Conservation (phyloP, 2,797 vertebrate genomes). For the Mormyrops attenuatus region DNA sequence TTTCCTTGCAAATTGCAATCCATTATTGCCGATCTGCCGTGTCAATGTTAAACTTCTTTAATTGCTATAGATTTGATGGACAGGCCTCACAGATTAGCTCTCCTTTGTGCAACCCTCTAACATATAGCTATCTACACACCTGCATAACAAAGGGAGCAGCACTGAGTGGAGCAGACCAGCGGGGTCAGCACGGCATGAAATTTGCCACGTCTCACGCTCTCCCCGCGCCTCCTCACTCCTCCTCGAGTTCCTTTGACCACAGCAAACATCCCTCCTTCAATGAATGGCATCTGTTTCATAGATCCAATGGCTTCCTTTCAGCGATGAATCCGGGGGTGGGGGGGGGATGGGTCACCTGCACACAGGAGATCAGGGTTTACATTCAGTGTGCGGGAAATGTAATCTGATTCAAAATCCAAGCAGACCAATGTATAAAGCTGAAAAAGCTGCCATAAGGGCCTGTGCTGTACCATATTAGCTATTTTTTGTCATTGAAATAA, state of each 20-base stretch:
- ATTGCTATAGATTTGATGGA: neutral
- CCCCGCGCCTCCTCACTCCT: neutral
- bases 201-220: neutral
- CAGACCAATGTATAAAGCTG: neutral
- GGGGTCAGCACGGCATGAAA: neutral
- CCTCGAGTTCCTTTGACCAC: neutral
- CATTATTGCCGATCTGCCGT: neutral
- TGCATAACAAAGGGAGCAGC: slow-evolving; percentile 2
- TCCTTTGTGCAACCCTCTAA: neutral
- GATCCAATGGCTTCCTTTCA: slow-evolving; percentile 1
- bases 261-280: neutral
- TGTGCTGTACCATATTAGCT: neutral
- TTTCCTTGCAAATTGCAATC: neutral
- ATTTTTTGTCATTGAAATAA: neutral
- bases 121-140: neutral
- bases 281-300: slow-evolving; percentile 16
- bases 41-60: neutral
- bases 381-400: slow-evolving; percentile 10
- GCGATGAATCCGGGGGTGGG: neutral
- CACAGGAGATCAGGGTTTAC: neutral
- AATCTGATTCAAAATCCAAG: neutral
- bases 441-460: neutral
- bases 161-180: neutral
- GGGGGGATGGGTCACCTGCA: neutral
- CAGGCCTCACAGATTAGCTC: neutral